Conservation (phyloP, 2,797 vertebrate genomes). For the Tapirus indicus region DNA sequence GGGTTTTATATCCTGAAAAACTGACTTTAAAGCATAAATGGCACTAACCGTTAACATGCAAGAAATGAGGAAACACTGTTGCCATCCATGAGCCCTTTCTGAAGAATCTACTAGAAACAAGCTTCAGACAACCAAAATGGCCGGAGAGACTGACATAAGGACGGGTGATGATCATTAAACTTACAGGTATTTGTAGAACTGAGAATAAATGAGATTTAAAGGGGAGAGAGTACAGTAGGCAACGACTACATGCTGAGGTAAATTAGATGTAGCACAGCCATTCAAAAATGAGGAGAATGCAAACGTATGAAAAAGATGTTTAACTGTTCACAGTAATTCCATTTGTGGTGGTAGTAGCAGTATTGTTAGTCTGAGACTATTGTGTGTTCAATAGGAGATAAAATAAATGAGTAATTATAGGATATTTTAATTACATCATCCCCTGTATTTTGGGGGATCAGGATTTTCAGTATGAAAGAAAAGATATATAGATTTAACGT, state of each 20-base stretch:
- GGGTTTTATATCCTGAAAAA: not conserved
- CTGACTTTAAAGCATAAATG: not conserved
- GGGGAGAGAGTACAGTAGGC: not conserved
- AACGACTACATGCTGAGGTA: not conserved
- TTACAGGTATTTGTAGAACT: not conserved
- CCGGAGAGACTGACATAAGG: not conserved
- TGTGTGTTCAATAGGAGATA: not conserved
- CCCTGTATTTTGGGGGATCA: not conserved
- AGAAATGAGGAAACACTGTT: not conserved
- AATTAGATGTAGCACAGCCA: not conserved
- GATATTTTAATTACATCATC: not conserved
- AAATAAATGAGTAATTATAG: not conserved
- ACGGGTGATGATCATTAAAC: not conserved
- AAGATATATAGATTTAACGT: not conserved
- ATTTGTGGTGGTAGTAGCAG: not conserved
- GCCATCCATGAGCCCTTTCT: not conserved
- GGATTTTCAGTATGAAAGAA: not conserved
- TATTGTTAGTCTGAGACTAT: not conserved
- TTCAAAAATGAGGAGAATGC: not conserved
- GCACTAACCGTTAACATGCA: not conserved
- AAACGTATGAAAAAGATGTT: not conserved
- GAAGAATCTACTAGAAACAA: not conserved
- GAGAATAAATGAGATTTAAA: not conserved
- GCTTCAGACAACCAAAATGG: not conserved
- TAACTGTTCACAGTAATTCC: not conserved